These are phyloP conservation scores for Leucoraja erinaceus DNA, from an alignment of 2,113 vertebrate genomes.

Conservation along the genomic window DNA sequence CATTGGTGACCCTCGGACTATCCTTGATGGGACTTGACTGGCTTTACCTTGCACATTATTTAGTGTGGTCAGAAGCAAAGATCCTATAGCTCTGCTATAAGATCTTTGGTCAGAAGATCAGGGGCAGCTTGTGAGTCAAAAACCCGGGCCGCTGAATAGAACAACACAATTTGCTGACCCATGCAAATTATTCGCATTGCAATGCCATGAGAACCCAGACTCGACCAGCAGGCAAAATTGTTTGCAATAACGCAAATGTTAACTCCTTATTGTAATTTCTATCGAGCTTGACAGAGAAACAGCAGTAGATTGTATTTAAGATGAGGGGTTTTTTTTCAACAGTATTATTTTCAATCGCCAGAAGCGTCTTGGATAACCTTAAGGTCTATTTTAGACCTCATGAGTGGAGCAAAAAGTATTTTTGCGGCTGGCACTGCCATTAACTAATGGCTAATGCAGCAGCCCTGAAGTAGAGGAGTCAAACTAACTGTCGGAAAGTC, in stretches of 20 bases:
- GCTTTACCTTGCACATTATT: too few species aligned
- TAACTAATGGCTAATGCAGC: not conserved
- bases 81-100: too few species aligned
- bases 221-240: not conserved
- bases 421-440: constrained; percentile 3
- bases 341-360: not conserved
- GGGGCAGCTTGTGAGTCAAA: not conserved
- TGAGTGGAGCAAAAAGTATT: constrained; percentile 22
- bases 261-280: not conserved
- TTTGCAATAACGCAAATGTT: not conserved
- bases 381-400: constrained; percentile 20
- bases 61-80: too few species aligned
- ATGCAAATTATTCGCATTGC: not conserved
- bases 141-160: not conserved
- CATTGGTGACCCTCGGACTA: too few species aligned
- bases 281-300: not conserved
- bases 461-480: not conserved
- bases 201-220: not conserved
- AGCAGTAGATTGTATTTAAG: not conserved
- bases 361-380: not conserved
- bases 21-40: too few species aligned
- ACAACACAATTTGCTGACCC: not conserved
- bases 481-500: not conserved
- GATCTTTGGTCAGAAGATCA: too few species aligned
- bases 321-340: not conserved